Conservation (phyloP, 2,888 invertebrate genomes). For the Platycheirus albimanus region DNA sequence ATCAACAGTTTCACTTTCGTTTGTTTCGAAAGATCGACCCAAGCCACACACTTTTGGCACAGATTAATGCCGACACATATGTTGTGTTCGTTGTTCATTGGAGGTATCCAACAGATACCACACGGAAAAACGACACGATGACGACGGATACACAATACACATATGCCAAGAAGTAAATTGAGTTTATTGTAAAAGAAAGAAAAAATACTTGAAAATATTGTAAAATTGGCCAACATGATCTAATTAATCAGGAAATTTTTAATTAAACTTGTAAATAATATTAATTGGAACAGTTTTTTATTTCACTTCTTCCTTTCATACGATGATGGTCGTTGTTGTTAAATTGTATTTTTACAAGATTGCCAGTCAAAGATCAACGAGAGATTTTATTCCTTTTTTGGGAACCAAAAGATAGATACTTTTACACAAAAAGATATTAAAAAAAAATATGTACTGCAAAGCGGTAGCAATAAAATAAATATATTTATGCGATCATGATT, state of each 20-base stretch:
- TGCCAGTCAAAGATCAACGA: constrained; percentile 43
- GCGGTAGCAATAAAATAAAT: constrained; percentile 39
- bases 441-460: neutral
- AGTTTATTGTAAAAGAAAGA: constrained; percentile 16
- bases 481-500: constrained; percentile 44
- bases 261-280: constrained; percentile 61
- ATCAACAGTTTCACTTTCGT: constrained; percentile 64
- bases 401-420: neutral
- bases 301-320: neutral
- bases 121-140: neutral
- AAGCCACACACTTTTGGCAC: constrained; percentile 47
- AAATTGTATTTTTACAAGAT: neutral
- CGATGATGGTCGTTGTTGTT: neutral
- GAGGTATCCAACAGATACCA: neutral
- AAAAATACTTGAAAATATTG: constrained; percentile 25
- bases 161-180: constrained; percentile 33
- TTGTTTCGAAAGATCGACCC: constrained; percentile 18
- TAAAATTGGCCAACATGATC: constrained; percentile 29
- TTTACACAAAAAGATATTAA: too few relatives aligned
- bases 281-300: constrained; percentile 43
- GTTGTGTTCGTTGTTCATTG: constrained; percentile 1
- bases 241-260: constrained; percentile 62
- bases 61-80: constrained; percentile 22
- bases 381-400: constrained; percentile 17
- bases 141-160: neutral